A percentile compares a stretch with the other conserved stretches of the same genome.
phyloP scores from a whole-genome alignment of 1,140 invertebrate species.

The Trichoplusia ni region DNA sequence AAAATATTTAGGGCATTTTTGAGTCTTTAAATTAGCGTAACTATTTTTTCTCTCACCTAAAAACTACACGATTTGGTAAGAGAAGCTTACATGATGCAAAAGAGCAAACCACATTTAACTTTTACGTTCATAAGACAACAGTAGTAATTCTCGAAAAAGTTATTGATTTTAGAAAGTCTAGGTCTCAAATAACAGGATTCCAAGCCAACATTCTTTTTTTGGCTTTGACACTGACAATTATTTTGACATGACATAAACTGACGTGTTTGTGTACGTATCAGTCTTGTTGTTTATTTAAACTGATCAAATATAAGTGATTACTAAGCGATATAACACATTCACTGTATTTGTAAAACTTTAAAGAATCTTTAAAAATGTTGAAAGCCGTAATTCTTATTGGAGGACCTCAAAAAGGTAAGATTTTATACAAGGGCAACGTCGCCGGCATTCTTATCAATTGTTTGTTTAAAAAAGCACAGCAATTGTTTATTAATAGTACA shows the following conservation, averaged over 20 bases:
- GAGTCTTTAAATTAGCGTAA: too few relatives aligned
- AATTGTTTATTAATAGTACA: background rate
- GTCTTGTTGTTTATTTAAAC: background rate
- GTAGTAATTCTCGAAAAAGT: too few relatives aligned
- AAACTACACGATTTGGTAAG: too few relatives aligned
- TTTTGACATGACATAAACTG: background rate
- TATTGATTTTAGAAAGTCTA: too few relatives aligned
- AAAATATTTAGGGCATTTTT: too few relatives aligned
- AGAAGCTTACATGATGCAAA: too few relatives aligned
- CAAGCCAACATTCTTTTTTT: too few relatives aligned
- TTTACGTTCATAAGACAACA: too few relatives aligned
- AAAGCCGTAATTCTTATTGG: slow-evolving; percentile 90
- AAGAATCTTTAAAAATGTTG: slow-evolving; percentile 78
- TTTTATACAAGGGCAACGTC: slow-evolving; percentile 39
- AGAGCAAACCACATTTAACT: too few relatives aligned
- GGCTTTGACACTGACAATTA: background rate
- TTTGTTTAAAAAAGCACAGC: background rate
- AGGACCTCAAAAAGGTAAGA: slow-evolving; percentile 88
- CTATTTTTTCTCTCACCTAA: too few relatives aligned
- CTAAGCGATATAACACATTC: background rate
- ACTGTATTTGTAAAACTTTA: background rate
- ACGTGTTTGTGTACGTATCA: slow-evolving; percentile 12
- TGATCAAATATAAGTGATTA: background rate
- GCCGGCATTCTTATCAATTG: slow-evolving; percentile 45
- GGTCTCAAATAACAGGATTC: background rate